Evolutionary conservation across 1,140 invertebrate genomes (phyloP), one percentile per base, ranked within the genome.

Genomic region (Drosophila nannoptera): DNA sequence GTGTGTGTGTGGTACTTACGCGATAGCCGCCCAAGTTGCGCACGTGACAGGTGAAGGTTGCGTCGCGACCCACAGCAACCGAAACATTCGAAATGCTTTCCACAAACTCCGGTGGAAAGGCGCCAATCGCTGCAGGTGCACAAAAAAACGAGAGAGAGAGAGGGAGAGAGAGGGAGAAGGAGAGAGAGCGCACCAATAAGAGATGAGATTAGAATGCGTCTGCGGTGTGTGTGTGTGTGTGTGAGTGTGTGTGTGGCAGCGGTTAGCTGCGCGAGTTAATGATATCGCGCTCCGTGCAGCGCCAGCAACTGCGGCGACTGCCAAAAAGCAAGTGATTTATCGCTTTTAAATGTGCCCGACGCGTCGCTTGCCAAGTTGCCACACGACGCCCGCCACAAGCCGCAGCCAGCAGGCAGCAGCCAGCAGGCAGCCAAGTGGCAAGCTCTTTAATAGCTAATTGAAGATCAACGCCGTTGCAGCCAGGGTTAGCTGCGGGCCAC

Each of bases 1-100:
- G 14, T 56, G 22, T 9, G 33, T 52, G 52, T 55, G 65, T 43
- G 6, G 42, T 77, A 92, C 94, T 94, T 92, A 97, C 96, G 91
- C 96, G 95, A 91, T 97, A 97, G 84, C 95, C 95, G 49, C 96
- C 96, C 72, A 97, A 92, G 90, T 96, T 94, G 77, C 94, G 93
- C 36, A 97, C 95, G 78, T 95, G 91, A 90, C 96, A 97, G 83
- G 93, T 94, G 87, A 97, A 96, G 52, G 93, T 95, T 45, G 96
- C 96, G 90, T 97, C 95, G 87, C 96, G 92, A 64, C 96, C 96
- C 46, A 96, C 91, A 62, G 95, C 92, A 43, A 97, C 92, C 40
- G 96, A 97, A 66, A 97, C 90, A 92, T 97, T 97, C 64, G 92
- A 91, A 75, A 97, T 93, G 50, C 94, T 93, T 69, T 95, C 94